Conservation (phyloP, 1,140 invertebrate genomes). For the Magallana ariakensis region DNA sequence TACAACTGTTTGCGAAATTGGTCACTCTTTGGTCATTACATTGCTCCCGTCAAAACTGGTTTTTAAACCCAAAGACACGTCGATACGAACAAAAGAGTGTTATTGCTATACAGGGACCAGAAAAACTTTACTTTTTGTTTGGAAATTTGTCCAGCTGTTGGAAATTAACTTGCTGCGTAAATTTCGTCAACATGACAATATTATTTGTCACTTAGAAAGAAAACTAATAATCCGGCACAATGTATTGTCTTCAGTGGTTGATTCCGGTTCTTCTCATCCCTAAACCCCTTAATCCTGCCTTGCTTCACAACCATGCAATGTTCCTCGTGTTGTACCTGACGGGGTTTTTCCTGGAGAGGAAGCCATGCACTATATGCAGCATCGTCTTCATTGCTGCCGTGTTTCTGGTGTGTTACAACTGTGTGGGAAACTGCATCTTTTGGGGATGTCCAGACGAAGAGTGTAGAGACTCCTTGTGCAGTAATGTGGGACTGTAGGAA, state of each 20-base stretch:
- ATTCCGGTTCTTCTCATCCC: conserved; percentile 97
- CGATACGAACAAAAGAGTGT: too few relatives aligned
- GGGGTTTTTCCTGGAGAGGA: conserved; percentile 93
- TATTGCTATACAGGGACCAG: too few relatives aligned
- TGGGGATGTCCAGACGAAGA: conserved; percentile 82
- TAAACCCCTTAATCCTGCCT: conserved; percentile 94
- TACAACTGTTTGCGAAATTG: too few relatives aligned
- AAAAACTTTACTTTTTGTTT: too few relatives aligned
- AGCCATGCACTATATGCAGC: conserved; percentile 97
- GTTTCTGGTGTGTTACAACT: conserved; percentile 96
- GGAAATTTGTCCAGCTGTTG: too few relatives aligned
- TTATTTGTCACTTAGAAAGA: background rate
- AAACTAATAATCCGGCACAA: conserved; percentile 76
- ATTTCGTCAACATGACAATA: background rate
- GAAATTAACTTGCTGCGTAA: too few relatives aligned
- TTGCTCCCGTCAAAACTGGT: too few relatives aligned
- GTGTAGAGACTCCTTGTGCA: conserved; percentile 49
- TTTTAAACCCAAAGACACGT: too few relatives aligned
- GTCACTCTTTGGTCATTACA: too few relatives aligned
- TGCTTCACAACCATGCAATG: conserved; percentile 97
- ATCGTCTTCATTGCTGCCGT: conserved; percentile 95
- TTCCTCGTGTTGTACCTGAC: conserved; percentile 96
- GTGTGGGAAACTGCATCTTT: conserved; percentile 95
- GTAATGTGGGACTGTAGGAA: background rate
- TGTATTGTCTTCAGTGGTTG: conserved; percentile 99